Conservation (phyloP, 2,113 vertebrate genomes). For the Falco punctatus region DNA sequence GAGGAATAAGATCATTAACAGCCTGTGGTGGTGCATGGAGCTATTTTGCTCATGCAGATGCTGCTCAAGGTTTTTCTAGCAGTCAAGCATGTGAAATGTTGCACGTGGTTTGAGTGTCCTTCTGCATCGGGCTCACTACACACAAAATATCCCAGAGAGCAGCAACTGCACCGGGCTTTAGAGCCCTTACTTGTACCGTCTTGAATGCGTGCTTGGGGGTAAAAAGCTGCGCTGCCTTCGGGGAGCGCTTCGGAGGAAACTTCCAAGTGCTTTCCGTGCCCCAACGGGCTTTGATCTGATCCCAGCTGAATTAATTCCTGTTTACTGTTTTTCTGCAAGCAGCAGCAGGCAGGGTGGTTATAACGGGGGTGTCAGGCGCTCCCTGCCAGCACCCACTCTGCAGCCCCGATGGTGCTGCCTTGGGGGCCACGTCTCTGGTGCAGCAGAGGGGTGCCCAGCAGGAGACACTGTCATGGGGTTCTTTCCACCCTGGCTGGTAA, state of each 20-base stretch:
- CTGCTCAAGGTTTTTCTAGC: neutral
- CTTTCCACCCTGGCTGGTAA: neutral
- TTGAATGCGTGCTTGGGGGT: neutral
- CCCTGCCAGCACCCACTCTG: neutral
- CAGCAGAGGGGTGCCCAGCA: neutral
- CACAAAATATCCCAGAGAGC: neutral
- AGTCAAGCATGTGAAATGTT: rapidly evolving
- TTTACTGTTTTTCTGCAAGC: neutral
- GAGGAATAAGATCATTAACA: neutral
- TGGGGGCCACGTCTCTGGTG: rapidly evolving
- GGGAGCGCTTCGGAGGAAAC: neutral
- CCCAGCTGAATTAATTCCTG: neutral
- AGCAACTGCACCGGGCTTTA: neutral
- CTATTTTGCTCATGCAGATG: neutral
- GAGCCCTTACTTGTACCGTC: neutral
- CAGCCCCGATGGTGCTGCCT: rapidly evolving
- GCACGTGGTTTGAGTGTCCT: rapidly evolving
- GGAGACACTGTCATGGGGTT: neutral
- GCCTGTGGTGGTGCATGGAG: neutral
- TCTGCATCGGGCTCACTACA: rapidly evolving
- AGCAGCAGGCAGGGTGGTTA: neutral
- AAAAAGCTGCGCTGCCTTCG: neutral
- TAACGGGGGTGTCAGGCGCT: neutral
- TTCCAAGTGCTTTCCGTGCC: neutral
- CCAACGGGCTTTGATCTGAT: neutral